A percentile compares a stretch with the other conserved stretches of the same genome.
phyloP scores from a whole-genome alignment of 2,888 invertebrate genomes.

The Sicus ferrugineus region DNA sequence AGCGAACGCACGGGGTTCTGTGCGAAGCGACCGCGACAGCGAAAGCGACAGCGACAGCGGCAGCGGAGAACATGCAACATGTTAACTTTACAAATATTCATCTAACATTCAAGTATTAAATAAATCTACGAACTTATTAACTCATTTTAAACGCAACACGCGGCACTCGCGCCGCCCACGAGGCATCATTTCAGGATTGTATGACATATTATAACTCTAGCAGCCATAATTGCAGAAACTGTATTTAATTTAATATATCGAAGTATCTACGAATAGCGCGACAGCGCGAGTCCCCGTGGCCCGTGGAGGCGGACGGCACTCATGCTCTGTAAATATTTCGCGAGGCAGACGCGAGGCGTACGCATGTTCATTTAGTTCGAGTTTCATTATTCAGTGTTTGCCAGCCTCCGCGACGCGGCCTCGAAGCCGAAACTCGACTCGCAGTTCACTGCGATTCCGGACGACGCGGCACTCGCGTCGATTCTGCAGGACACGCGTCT shows the following conservation, averaged over 20 bases:
- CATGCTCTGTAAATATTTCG: neutral
- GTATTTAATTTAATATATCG: slow-evolving; percentile 37
- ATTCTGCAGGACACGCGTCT: no score
- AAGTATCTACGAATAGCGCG: slow-evolving; percentile 25
- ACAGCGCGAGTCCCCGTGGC: no score
- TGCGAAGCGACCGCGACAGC: neutral
- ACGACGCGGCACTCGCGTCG: no score
- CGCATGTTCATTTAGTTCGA: neutral
- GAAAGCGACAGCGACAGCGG: neutral
- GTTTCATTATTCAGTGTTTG: no score
- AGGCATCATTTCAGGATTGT: slow-evolving; percentile 53
- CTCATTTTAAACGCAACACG: slow-evolving; percentile 7
- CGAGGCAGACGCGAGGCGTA: neutral
- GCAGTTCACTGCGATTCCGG: no score
- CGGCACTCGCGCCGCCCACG: neutral
- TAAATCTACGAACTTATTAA: slow-evolving; percentile 26
- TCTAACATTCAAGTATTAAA: slow-evolving; percentile 20
- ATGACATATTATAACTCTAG: slow-evolving; percentile 54
- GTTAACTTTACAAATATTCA: slow-evolving; percentile 32
- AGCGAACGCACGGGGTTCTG: neutral
- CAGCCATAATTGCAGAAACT: slow-evolving; percentile 42
- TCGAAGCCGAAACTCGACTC: no score
- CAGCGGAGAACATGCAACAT: slow-evolving; percentile 8
- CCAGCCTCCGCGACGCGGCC: no score
- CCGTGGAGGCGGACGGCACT: neutral